Evolutionary conservation across 2,888 invertebrate genomes (phyloP).

Genomic region (Molorchus minor): DNA sequence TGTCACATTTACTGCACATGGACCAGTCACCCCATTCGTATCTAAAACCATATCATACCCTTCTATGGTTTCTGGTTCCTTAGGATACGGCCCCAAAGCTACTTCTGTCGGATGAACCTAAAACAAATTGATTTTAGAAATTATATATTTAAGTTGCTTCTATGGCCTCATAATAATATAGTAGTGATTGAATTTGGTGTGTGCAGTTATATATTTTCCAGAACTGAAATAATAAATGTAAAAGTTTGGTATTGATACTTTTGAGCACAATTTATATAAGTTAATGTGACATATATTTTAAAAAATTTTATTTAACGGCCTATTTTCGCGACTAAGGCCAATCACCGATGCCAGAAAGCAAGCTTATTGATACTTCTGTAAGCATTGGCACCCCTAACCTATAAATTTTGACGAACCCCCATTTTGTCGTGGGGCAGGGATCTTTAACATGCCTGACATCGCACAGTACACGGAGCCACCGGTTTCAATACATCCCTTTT

Average conservation of each 20-base stretch:
- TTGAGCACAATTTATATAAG: background rate
- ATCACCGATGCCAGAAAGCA: too few relatives aligned
- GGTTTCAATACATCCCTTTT: too few relatives aligned
- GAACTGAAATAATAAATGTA: background rate
- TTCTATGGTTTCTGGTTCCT: slow-evolving; percentile 47
- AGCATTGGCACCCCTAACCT: too few relatives aligned
- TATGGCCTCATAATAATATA: background rate
- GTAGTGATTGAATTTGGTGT: too few relatives aligned
- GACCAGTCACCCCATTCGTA: slow-evolving; percentile 74
- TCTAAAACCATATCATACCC: slow-evolving; percentile 61
- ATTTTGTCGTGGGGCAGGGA: too few relatives aligned
- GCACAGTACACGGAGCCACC: too few relatives aligned
- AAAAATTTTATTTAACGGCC: too few relatives aligned
- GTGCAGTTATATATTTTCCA: background rate
- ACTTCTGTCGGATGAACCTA: slow-evolving; percentile 54
- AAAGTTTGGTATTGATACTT: background rate
- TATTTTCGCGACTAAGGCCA: too few relatives aligned
- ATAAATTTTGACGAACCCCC: too few relatives aligned
- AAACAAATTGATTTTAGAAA: background rate
- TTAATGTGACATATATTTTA: background rate
- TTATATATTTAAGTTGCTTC: background rate
- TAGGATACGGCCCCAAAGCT: slow-evolving; percentile 55
- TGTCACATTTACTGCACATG: slow-evolving; percentile 70
- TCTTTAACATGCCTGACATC: too few relatives aligned
- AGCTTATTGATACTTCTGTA: too few relatives aligned